phyloP scores from a whole-genome alignment of 2,797 vertebrate genomes.

The Cheirogaleus major region DNA sequence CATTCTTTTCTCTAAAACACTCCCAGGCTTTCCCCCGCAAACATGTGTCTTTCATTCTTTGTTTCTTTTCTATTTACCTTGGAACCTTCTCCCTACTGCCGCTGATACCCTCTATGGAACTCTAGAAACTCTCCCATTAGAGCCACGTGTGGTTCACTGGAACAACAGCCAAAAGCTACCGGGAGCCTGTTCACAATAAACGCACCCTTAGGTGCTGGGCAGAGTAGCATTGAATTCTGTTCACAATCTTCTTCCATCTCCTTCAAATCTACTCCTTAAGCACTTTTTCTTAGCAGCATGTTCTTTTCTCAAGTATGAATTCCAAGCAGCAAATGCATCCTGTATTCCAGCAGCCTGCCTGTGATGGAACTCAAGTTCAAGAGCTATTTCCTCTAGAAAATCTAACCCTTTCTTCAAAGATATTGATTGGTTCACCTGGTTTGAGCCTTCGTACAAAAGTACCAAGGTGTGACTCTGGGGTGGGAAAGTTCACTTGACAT shows the following conservation, averaged over 20 bases:
- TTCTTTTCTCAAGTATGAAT: neutral
- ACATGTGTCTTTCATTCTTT: neutral
- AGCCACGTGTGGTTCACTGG: neutral
- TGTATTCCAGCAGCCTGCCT: neutral
- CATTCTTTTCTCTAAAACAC: neutral
- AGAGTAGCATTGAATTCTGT: neutral
- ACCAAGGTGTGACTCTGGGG: neutral
- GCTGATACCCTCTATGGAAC: neutral
- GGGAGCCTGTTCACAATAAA: neutral
- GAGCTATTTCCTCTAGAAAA: constrained; percentile 12
- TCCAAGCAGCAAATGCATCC: neutral
- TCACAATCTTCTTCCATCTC: neutral
- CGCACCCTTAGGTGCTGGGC: no score
- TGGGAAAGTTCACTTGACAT: neutral
- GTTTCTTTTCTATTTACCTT: neutral
- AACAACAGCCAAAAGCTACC: neutral
- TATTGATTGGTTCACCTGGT: neutral
- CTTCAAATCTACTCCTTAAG: neutral
- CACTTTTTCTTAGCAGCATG: neutral
- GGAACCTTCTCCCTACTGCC: neutral
- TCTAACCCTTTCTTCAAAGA: neutral
- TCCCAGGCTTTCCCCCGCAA: neutral
- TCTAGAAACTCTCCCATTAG: neutral
- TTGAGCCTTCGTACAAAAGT: neutral
- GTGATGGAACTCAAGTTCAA: neutral